Evolutionary conservation across 2,888 invertebrate genomes (phyloP).

Genomic region (Dicyrtoma fusca): DNA sequence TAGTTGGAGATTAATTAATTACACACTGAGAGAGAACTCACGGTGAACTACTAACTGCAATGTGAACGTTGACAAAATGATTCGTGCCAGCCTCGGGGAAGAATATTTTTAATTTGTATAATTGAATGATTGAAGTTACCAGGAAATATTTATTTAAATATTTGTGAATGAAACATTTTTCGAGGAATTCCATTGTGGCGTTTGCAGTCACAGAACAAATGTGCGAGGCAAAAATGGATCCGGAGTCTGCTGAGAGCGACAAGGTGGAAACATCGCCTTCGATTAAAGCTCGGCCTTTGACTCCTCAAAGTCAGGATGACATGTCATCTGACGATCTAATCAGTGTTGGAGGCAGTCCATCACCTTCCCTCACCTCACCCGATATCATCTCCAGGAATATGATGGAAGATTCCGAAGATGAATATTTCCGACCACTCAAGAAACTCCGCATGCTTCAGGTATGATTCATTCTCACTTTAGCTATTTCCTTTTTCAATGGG

Average conservation of each 20-base stretch:
- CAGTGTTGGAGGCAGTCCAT: slow-evolving; percentile 56
- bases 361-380: slow-evolving; percentile 54
- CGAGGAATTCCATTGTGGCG: slow-evolving; percentile 38
- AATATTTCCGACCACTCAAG: slow-evolving; percentile 80
- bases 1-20: too few relatives aligned
- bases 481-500: background rate
- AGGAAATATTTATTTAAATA: slow-evolving; percentile 6
- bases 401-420: slow-evolving; percentile 63
- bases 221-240: slow-evolving; percentile 58
- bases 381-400: slow-evolving; percentile 50
- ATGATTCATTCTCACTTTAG: slow-evolving; percentile 29
- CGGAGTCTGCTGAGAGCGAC: slow-evolving; percentile 57
- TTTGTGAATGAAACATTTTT: slow-evolving; percentile 37
- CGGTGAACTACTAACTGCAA: background rate
- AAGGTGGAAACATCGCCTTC: slow-evolving; percentile 40
- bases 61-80: background rate
- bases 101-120: background rate
- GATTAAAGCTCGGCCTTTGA: slow-evolving; percentile 44
- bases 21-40: too few relatives aligned
- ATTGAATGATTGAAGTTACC: background rate
- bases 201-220: slow-evolving; percentile 52
- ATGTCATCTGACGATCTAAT: slow-evolving; percentile 56
- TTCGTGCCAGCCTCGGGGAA: slow-evolving; percentile 10
- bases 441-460: slow-evolving; percentile 74
- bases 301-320: slow-evolving; percentile 54